Evolutionary conservation across 2,888 invertebrate species (phyloP).

Genomic region (Ophion ventricosus): DNA sequence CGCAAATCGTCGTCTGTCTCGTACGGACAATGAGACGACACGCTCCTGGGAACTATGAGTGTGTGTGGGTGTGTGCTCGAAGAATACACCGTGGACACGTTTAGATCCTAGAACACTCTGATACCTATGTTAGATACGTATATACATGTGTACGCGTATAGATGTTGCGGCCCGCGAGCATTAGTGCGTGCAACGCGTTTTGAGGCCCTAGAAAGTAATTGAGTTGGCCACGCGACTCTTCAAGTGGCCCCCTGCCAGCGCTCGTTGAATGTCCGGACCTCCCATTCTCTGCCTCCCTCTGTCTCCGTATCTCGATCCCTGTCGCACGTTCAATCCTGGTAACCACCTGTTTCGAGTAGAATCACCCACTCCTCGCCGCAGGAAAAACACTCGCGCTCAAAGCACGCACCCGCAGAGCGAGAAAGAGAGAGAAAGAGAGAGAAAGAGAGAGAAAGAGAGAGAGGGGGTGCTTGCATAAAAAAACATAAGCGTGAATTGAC

Average conservation of each 20-base stretch:
- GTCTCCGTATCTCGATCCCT: constrained; percentile 70
- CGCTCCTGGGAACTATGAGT: constrained; percentile 65
- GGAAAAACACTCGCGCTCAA: constrained; percentile 61
- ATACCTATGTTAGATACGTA: not conserved
- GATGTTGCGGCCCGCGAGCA: constrained; percentile 66
- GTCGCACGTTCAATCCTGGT: constrained; percentile 74
- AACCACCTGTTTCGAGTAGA: constrained; percentile 82
- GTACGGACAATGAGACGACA: constrained; percentile 68
- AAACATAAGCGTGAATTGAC: constrained; percentile 56
- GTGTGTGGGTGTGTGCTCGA: constrained; percentile 44
- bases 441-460: constrained; percentile 31
- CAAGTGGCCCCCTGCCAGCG: constrained; percentile 77
- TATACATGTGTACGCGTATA: constrained; percentile 40
- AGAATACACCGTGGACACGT: constrained; percentile 40
- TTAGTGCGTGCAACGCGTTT: constrained; percentile 73
- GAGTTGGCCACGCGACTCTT: constrained; percentile 83
- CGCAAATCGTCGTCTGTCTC: constrained; percentile 58
- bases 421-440: constrained; percentile 27
- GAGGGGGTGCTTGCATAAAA: constrained; percentile 52
- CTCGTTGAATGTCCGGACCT: constrained; percentile 65
- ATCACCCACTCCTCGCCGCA: constrained; percentile 65
- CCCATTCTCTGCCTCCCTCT: constrained; percentile 59
- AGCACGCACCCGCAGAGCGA: constrained; percentile 36
- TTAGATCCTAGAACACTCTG: constrained; percentile 9
- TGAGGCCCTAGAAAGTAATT: constrained; percentile 80